Evolutionary conservation across 1,140 invertebrate species (phyloP).

Genomic region (Solenopsis fugax): DNA sequence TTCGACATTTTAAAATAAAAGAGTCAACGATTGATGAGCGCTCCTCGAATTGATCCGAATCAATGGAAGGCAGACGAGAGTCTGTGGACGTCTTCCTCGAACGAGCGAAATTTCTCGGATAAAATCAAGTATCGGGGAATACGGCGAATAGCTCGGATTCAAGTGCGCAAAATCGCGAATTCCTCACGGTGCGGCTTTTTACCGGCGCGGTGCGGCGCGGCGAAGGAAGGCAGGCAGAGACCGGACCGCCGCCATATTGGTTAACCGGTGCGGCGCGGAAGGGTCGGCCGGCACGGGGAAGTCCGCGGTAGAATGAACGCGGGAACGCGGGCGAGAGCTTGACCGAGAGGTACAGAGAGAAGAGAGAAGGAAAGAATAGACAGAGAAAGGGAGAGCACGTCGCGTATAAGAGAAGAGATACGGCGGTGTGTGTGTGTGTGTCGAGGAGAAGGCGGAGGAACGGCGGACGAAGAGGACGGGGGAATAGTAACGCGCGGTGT

Average conservation of each 20-base stretch:
- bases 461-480: constrained; percentile 48
- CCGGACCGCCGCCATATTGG: constrained; percentile 43
- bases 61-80: constrained; percentile 9
- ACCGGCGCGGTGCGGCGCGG: constrained; percentile 17
- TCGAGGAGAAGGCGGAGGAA: constrained; percentile 25
- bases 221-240: constrained; percentile 36
- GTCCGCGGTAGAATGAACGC: constrained; percentile 60
- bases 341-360: constrained; percentile 43
- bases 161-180: constrained; percentile 35
- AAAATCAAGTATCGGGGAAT: constrained; percentile 14
- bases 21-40: background rate
- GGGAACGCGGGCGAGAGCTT: constrained; percentile 49
- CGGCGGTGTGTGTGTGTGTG: too few relatives aligned
- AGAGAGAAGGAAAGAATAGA: constrained; percentile 26
- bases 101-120: constrained; percentile 16
- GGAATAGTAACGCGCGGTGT: constrained; percentile 79
- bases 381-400: constrained; percentile 16
- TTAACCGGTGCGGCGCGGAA: constrained; percentile 45
- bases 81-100: constrained; percentile 8
- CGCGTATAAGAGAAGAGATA: constrained; percentile 44
- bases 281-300: constrained; percentile 59
- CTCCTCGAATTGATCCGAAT: background rate
- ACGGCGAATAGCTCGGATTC: constrained; percentile 14
- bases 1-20: background rate
- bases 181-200: constrained; percentile 31